Percentiles rank a stretch among this genome's conserved stretches.
These are phyloP conservation scores for Silurus meridionalis DNA, from an alignment of 2,113 vertebrate species.

Conservation along the genomic window DNA sequence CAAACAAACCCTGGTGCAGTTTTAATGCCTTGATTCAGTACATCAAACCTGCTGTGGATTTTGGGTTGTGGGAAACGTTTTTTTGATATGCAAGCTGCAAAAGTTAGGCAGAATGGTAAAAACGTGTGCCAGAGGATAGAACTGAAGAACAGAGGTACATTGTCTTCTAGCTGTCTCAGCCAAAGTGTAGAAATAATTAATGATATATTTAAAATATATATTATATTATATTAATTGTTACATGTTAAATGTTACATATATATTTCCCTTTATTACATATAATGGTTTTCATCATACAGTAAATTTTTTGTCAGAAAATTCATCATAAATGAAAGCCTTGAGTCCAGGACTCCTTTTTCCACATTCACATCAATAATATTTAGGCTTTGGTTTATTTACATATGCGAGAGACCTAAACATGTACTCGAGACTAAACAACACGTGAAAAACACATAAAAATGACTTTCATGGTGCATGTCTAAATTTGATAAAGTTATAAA, in stretches of 20 bases:
- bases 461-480: background rate
- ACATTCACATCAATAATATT: background rate
- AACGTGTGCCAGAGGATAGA: background rate
- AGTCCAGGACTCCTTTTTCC: background rate
- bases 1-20: background rate
- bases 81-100: background rate
- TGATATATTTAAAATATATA: background rate
- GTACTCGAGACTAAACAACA: background rate
- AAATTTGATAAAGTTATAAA: background rate
- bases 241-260: no score
- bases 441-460: background rate
- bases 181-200: background rate
- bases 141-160: background rate
- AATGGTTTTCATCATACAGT: background rate
- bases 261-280: background rate
- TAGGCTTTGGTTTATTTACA: background rate
- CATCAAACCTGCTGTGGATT: constrained; percentile 25
- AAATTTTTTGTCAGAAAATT: background rate
- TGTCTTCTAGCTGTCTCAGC: background rate
- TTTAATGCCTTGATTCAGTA: constrained; percentile 21
- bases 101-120: background rate
- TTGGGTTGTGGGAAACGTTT: constrained; percentile 20
- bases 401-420: background rate
- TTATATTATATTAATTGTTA: background rate
- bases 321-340: background rate